Evolutionary conservation across 2,888 invertebrate species (phyloP).

Genomic region (Ophioninae sp.): DNA sequence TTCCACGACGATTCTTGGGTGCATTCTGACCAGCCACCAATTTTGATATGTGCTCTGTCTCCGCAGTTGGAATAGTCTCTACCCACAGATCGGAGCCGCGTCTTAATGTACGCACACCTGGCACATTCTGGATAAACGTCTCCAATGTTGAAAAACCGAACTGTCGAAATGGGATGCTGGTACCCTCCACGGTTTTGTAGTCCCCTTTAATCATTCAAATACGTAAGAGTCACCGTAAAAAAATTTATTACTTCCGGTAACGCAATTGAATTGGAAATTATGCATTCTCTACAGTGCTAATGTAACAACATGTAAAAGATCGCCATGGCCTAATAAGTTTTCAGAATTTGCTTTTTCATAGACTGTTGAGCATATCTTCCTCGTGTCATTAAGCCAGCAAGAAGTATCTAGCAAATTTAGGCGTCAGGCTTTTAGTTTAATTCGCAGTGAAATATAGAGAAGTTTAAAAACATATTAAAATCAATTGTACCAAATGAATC

Average conservation of each 20-base stretch:
- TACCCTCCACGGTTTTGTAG: conserved; percentile 85
- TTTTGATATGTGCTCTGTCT: conserved; percentile 84
- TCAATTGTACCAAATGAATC: no score
- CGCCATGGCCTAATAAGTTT: no score
- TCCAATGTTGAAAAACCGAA: conserved; percentile 84
- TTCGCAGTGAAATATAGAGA: no score
- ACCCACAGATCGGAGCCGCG: conserved; percentile 83
- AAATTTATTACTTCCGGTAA: no score
- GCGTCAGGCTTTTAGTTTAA: no score
- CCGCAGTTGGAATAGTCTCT: conserved; percentile 83
- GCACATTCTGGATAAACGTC: conserved; percentile 84
- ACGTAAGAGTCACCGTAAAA: background rate
- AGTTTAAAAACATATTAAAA: no score
- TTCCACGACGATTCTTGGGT: conserved; percentile 25
- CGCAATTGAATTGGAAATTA: background rate
- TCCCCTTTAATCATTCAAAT: conserved; percentile 82
- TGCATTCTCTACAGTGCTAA: background rate
- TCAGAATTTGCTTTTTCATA: no score
- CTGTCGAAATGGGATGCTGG: conserved; percentile 84
- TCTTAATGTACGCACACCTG: conserved; percentile 83
- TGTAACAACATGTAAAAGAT: no score
- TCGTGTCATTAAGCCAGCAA: no score
- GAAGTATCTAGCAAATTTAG: no score
- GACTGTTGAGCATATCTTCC: no score
- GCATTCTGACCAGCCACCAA: conserved; percentile 78